Base-by-base conservation (phyloP, 2,888 invertebrate genomes). In the Linhomoeus sp. region DNA sequence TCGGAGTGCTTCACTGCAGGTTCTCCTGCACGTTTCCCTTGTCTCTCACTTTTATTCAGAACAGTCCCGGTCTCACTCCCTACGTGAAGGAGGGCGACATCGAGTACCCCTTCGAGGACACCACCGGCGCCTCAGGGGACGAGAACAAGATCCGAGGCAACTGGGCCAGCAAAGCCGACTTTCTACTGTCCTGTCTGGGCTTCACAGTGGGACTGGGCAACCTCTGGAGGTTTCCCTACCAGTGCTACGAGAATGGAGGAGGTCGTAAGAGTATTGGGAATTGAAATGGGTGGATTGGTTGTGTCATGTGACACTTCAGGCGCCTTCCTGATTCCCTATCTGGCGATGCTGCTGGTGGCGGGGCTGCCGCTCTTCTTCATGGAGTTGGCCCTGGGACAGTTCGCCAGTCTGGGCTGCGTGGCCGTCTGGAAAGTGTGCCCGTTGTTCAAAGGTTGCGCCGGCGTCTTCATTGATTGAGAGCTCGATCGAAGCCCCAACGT, bases 331-430 rank as follows among this genome's bases (percentile, higher is more conserved):
- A 80, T 88, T 74, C 87, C 88, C 9, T 75, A 82, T 55, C 74
- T 80, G 24, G 73, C 80, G 24, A 63, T 85, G 60, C 72, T 87
- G 66, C 77, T 83, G 36, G 76, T 80, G 56, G 80, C 79, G 46
- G 81, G 81, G 9, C 69, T 82, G 46, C 82, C 82, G 25, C 72
- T 82, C 9, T 79, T 82, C 75, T 81, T 81, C 60, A 78, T 81
- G 77, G 82, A 83, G 44, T 3, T 81, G n/a, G 77, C 81, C 0
- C 76, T 84, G 51, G 83, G 83, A 1, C 83, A 84, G 64, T 84
- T 79, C 63, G 80, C 80, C 26, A 79, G 67, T 36, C 58, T 70
- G 1, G 69, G 71, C n/a, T 81, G 82, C 0, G 79, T 81, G 15
- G 79, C 79, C 19, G 79, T 81, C 43, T 83, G 81, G 72, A 76